Base-by-base conservation (phyloP, 2,113 vertebrate genomes). In the Tachycineta bicolor region DNA sequence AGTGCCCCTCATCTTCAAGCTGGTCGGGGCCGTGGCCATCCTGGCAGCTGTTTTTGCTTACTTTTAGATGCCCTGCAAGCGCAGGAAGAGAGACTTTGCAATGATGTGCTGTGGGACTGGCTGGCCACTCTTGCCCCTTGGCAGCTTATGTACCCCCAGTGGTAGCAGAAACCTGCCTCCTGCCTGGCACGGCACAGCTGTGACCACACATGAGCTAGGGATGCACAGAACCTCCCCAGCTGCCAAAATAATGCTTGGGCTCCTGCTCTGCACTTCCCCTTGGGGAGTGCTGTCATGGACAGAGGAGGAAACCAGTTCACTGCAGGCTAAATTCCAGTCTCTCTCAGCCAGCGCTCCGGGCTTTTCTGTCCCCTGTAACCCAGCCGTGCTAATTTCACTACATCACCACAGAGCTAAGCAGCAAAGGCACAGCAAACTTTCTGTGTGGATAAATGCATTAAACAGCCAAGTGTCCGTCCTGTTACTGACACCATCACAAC, bases 221-320 rank as follows among this genome's bases (percentile, higher is more conserved):
- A 21, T 41, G 46, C 20, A 8, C 16, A 21, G 43, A 91, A 28
- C 52, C 50, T 84, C 43, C 28, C 14, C 3, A 2, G 37, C 34
- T 91, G 56, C 60, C 3, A 5, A 47, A 87, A 75, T 20, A 82
- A 87, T 0, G 9, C 46, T 47, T 47, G 4, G 0, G 14, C 1
- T 0, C 18, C 50, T 0, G 2, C 25, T 62, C 15, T 63, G 47
- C 2, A 3, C 22, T 18, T 50, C 19, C 5, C 14, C 4, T 10
- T 0, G 0, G 28, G 15, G 21, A 63, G 7, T 7, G 3, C 50
- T 1, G 0, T 60, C 6, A 3, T 12, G 22, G 44, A 71, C 3
- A 2, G 33, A 13, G 8, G 5, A 82, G 6, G 31, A 89, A 68
- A 55, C 43, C 77, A 70, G 39, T 37, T 78, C n/a, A n/a, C 3